Evolutionary conservation across 2,888 invertebrate species (phyloP).

Genomic region (Hemithea aestivaria): DNA sequence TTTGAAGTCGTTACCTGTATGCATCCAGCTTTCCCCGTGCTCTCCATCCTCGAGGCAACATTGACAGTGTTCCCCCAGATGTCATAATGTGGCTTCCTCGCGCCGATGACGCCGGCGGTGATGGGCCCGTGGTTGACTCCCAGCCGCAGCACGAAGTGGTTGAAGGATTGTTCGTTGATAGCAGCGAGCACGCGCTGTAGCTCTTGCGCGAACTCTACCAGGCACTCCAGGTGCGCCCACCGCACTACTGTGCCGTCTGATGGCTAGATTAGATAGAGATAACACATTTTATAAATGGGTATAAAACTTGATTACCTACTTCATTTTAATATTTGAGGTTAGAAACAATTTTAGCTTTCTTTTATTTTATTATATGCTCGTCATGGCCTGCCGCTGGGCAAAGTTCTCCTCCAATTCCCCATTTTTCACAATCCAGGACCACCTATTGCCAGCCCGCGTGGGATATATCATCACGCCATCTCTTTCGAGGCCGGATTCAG

Average conservation of each 20-base stretch:
- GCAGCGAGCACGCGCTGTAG: conserved; percentile 93
- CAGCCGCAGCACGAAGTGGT: conserved; percentile 95
- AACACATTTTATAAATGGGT: too few species aligned
- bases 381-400: too few species aligned
- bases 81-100: conserved; percentile 96
- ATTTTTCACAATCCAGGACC: too few species aligned
- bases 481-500: too few species aligned
- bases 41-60: conserved; percentile 98
- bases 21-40: conserved; percentile 96
- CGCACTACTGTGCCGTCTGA: conserved; percentile 85
- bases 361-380: too few species aligned
- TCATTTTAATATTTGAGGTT: too few species aligned
- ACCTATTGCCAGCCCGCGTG: too few species aligned
- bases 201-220: conserved; percentile 95
- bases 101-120: conserved; percentile 97
- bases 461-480: too few species aligned
- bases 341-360: too few species aligned
- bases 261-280: conserved; percentile 61
- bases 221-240: conserved; percentile 90
- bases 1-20: conserved; percentile 91
- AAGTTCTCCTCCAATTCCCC: too few species aligned
- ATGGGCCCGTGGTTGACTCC: conserved; percentile 98
- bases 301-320: too few species aligned
- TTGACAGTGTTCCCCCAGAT: conserved; percentile 99
- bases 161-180: conserved; percentile 96